A percentile compares a stretch with the other conserved stretches of the same genome.
phyloP scores from a whole-genome alignment of 2,113 vertebrate species.

The Diadophis punctatus region DNA sequence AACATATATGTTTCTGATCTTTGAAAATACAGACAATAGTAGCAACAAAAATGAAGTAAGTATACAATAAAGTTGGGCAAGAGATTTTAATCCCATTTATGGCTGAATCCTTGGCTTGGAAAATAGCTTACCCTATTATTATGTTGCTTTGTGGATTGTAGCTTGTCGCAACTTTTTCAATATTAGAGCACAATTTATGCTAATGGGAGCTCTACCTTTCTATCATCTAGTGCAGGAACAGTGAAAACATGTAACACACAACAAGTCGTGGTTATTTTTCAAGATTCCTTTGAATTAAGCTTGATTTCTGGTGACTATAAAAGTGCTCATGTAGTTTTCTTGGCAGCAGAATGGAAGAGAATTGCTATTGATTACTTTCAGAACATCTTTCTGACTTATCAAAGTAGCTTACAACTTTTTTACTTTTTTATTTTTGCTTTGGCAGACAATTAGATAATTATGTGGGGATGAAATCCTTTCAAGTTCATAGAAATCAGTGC shows the following conservation, averaged over 20 bases:
- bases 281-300: background rate
- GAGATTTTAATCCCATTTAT: background rate
- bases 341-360: background rate
- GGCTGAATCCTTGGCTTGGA: background rate
- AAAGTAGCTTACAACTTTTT: background rate
- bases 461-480: background rate
- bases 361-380: background rate
- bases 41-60: background rate
- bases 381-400: background rate
- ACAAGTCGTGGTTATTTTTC: background rate
- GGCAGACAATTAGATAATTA: background rate
- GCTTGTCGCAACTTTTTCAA: background rate
- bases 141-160: background rate
- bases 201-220: background rate
- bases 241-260: background rate
- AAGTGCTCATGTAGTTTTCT: background rate
- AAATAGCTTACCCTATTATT: background rate
- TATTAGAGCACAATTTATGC: background rate
- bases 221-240: background rate
- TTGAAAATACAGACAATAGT: accelerated
- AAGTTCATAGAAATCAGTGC: background rate
- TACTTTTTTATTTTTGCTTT: background rate
- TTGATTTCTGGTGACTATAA: background rate
- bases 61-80: background rate
- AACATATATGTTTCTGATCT: background rate